Evolutionary conservation across 2,113 vertebrate species (phyloP).

Genomic region (Callipepla squamata): DNA sequence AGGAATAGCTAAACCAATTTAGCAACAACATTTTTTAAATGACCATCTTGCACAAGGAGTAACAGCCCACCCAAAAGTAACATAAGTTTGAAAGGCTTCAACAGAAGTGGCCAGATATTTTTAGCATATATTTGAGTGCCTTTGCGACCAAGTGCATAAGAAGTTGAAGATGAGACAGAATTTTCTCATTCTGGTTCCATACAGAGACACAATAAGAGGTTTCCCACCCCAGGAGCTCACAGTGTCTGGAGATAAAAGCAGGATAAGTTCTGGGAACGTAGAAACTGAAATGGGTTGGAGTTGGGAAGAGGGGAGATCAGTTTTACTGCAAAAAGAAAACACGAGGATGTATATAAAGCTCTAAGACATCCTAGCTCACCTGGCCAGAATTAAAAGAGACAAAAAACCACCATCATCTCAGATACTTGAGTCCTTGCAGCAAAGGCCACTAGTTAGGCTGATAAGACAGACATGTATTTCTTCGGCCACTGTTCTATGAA

Average conservation of each 20-base stretch:
- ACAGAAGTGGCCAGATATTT: not conserved
- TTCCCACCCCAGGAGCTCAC: not conserved
- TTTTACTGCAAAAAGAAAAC: not conserved
- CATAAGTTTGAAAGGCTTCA: not conserved
- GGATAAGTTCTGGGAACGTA: not conserved
- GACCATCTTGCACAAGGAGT: not conserved
- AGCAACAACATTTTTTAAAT: not conserved
- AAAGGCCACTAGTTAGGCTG: accelerated
- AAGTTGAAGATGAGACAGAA: not conserved
- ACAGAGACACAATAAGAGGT: not conserved
- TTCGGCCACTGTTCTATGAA: not conserved
- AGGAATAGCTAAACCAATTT: not conserved
- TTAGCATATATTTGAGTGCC: not conserved
- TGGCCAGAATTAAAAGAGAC: not conserved
- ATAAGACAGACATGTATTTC: not conserved
- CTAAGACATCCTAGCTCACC: not conserved
- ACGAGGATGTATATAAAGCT: not conserved
- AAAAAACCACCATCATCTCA: not conserved
- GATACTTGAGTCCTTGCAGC: not conserved
- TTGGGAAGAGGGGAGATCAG: not conserved
- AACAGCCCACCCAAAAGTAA: not conserved
- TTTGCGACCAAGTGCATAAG: not conserved
- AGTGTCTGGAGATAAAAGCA: not conserved
- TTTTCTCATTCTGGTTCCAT: not conserved
- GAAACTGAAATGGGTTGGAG: not conserved